A percentile compares a stretch with the other conserved stretches of the same genome.
phyloP scores from a whole-genome alignment of 2,888 invertebrate species.

The Agriopis aurantiaria region DNA sequence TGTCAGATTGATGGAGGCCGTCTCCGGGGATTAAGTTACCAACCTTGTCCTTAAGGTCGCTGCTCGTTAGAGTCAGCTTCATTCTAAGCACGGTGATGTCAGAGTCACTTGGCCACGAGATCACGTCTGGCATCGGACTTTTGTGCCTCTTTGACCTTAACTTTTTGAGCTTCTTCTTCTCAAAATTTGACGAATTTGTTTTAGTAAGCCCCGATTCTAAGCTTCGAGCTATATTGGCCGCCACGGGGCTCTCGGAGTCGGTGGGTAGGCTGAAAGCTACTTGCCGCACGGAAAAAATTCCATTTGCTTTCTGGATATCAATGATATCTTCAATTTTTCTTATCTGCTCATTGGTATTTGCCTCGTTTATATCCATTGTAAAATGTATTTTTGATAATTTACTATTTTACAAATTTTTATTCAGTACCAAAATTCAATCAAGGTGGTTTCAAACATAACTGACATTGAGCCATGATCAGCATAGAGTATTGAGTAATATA shows the following conservation, averaged over 20 bases:
- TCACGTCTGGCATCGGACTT: constrained; percentile 64
- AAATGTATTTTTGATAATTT: constrained; percentile 47
- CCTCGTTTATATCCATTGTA: constrained; percentile 61
- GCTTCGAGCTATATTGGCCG: constrained; percentile 64
- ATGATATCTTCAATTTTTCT: constrained; percentile 80
- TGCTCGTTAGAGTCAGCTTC: constrained; percentile 68
- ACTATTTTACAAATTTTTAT: constrained; percentile 61
- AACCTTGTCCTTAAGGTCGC: constrained; percentile 76
- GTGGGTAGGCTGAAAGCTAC: constrained; percentile 71
- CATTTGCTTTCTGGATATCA: constrained; percentile 78
- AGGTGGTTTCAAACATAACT: constrained; percentile 49
- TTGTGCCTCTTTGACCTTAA: constrained; percentile 58
- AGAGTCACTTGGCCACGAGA: constrained; percentile 86
- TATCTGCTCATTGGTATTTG: constrained; percentile 56
- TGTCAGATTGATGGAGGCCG: constrained; percentile 85
- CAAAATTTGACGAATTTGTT: constrained; percentile 51
- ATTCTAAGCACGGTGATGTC: constrained; percentile 87
- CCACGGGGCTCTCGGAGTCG: constrained; percentile 59
- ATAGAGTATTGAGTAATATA: too few species aligned
- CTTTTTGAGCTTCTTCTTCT: constrained; percentile 65
- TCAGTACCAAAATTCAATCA: constrained; percentile 54
- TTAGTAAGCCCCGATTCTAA: constrained; percentile 69
- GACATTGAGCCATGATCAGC: constrained; percentile 31
- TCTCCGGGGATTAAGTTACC: constrained; percentile 82
- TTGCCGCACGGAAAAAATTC: constrained; percentile 67